Percentiles rank a stretch among this genome's conserved stretches.
These are phyloP conservation scores for Macropodus opercularis DNA, from an alignment of 2,797 vertebrate species.

Conservation along the genomic window DNA sequence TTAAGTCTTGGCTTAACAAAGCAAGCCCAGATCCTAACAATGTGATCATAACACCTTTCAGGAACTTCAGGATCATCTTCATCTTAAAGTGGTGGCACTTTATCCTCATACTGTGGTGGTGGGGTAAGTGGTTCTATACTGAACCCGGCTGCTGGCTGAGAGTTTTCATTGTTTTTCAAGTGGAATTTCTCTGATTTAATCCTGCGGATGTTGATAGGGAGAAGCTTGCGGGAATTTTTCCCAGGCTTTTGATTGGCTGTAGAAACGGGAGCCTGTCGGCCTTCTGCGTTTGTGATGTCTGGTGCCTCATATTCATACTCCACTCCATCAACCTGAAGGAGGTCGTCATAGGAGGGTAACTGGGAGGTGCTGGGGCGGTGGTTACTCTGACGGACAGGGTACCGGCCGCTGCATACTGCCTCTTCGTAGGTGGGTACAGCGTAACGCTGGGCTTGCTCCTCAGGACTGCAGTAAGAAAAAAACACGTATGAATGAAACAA, in stretches of 20 bases:
- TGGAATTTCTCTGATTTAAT: constrained; percentile 94
- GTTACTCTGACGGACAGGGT: constrained; percentile 78
- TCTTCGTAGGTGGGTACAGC: constrained; percentile 95
- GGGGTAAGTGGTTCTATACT: constrained; percentile 94
- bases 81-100: constrained; percentile 67
- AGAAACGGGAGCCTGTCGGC: constrained; percentile 1
- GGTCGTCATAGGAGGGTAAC: constrained; percentile 94
- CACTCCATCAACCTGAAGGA: constrained; percentile 76
- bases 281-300: constrained; percentile 18
- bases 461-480: constrained; percentile 65
- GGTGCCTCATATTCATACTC: constrained; percentile 71
- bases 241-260: constrained; percentile 71
- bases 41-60: constrained; percentile 18
- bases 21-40: constrained; percentile 32
- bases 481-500: background rate
- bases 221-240: constrained; percentile 82
- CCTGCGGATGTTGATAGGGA: constrained; percentile 89
- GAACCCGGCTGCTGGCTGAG: constrained; percentile 67
- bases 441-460: constrained; percentile 79
- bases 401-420: constrained; percentile 85
- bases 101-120: constrained; percentile 90
- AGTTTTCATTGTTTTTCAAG: constrained; percentile 80
- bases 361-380: constrained; percentile 79
- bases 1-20: constrained; percentile 17
- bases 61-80: constrained; percentile 18